Conservation (phyloP, 1,140 invertebrate genomes). For the Thaumetopoea pityocampa region DNA sequence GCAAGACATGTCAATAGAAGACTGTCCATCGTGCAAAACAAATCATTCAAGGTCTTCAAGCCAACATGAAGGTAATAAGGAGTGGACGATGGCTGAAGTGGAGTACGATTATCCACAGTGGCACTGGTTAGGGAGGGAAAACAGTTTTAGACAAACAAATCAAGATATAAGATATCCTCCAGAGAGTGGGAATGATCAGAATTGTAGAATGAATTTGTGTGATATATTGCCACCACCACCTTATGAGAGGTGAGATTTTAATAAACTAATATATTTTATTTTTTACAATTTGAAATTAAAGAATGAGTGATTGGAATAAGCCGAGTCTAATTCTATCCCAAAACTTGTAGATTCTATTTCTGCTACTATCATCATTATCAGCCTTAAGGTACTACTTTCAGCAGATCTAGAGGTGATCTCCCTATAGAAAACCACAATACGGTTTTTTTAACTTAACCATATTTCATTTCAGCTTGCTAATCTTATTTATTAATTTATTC, state of each 20-base stretch:
- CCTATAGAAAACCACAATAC: too few relatives aligned
- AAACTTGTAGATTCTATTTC: too few relatives aligned
- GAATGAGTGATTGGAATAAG: too few relatives aligned
- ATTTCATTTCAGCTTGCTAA: too few relatives aligned
- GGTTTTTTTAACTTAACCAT: too few relatives aligned
- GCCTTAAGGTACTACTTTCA: too few relatives aligned
- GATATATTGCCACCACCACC: conserved; percentile 66
- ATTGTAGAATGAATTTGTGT: conserved; percentile 66
- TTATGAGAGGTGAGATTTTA: conserved; percentile 56
- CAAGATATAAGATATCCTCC: conserved; percentile 49
- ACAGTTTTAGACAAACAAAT: conserved; percentile 58
- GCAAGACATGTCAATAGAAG: conserved; percentile 62
- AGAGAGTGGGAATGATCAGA: conserved; percentile 52
- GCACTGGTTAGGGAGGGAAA: conserved; percentile 65
- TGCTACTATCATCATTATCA: too few relatives aligned
- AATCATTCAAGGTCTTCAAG: conserved; percentile 64
- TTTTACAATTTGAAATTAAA: too few relatives aligned
- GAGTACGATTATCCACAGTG: conserved; percentile 71
- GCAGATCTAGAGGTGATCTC: too few relatives aligned
- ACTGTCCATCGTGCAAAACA: conserved; percentile 68
- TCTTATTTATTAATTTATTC: too few relatives aligned
- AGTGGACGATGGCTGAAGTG: conserved; percentile 63
- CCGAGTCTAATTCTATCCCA: too few relatives aligned
- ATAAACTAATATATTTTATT: too few relatives aligned
- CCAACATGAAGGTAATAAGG: conserved; percentile 60